Evolutionary conservation across 2,888 invertebrate species (phyloP).

Genomic region (Torymus aiolomorphi): DNA sequence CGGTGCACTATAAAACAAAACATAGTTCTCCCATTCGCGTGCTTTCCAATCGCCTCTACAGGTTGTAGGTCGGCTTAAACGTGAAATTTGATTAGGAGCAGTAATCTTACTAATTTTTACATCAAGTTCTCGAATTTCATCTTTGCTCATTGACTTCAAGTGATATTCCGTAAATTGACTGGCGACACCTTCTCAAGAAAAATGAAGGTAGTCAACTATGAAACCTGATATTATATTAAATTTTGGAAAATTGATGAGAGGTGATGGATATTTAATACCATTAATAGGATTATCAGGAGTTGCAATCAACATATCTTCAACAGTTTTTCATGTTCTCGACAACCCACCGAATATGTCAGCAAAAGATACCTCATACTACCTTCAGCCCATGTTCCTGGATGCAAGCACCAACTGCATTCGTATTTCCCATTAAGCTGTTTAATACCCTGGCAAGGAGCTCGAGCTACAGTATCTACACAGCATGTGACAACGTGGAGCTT

Average conservation of each 20-base stretch:
- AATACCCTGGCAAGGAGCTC: constrained; percentile 1
- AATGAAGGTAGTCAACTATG: neutral
- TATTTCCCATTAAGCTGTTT: constrained; percentile 10
- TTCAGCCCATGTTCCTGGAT: constrained; percentile 8
- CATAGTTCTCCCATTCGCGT: neutral
- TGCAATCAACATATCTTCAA: neutral
- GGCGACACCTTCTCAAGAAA: neutral
- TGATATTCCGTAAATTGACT: constrained; percentile 1
- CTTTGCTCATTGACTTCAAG: neutral
- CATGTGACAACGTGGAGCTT: constrained; percentile 2
- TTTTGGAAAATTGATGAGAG: neutral
- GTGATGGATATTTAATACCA: constrained; percentile 9
- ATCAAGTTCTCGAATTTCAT: neutral
- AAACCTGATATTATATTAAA: neutral
- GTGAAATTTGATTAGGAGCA: neutral
- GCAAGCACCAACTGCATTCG: constrained; percentile 28
- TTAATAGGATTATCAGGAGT: neutral
- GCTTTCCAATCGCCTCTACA: neutral
- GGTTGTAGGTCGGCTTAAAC: neutral
- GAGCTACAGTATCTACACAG: constrained; percentile 12
- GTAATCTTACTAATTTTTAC: no score
- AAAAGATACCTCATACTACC: neutral
- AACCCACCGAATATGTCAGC: neutral
- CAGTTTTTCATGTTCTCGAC: neutral
- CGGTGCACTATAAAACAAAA: neutral